phyloP scores from a whole-genome alignment of 2,888 invertebrate genomes.

The Pristionchus arcanus region DNA sequence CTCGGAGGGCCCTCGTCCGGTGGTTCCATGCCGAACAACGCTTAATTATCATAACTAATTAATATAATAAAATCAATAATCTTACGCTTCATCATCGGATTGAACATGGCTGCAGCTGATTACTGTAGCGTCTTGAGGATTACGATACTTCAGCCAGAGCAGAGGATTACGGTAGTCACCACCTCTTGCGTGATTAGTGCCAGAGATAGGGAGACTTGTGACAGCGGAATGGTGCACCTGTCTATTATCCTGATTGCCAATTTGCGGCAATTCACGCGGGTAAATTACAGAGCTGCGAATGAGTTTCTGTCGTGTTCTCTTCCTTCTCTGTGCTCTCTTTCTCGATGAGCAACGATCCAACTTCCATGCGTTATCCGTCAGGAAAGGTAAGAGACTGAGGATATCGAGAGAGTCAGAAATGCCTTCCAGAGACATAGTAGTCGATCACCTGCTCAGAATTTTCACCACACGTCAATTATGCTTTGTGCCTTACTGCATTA shows the following conservation, averaged over 20 bases:
- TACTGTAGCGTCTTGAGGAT: neutral
- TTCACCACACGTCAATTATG: neutral
- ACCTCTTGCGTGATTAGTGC: neutral
- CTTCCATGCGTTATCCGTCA: neutral
- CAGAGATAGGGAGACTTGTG: neutral
- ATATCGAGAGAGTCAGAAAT: neutral
- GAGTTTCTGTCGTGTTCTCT: neutral
- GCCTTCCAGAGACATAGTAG: too few relatives aligned
- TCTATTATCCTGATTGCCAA: neutral
- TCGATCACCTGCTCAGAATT: neutral
- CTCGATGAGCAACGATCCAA: too few relatives aligned
- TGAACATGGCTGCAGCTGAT: neutral
- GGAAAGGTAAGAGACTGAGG: neutral
- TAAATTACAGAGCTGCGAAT: neutral
- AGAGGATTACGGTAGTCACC: constrained; percentile 20
- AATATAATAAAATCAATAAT: neutral
- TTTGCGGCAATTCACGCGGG: neutral
- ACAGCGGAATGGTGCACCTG: neutral
- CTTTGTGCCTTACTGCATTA: neutral
- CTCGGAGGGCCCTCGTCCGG: neutral
- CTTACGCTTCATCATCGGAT: constrained; percentile 36
- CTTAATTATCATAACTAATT: neutral
- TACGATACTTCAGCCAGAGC: neutral
- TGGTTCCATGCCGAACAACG: neutral
- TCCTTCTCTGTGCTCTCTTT: neutral